Conservation (phyloP, 1,140 invertebrate species). For the Harlomillsia oculata region DNA sequence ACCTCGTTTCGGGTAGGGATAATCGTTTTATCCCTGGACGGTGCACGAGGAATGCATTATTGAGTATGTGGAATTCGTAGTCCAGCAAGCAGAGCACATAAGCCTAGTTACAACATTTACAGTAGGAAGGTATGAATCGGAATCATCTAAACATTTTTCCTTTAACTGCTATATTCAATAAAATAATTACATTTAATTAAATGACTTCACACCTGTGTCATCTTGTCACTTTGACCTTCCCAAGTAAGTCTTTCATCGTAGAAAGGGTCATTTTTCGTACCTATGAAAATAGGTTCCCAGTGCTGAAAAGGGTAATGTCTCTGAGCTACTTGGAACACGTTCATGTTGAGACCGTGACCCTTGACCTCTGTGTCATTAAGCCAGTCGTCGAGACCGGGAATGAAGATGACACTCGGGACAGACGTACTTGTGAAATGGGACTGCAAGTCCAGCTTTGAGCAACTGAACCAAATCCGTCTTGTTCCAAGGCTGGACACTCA, state of each 20-base stretch:
- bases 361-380: too few relatives aligned
- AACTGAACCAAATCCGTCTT: constrained; percentile 39
- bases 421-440: constrained; percentile 42
- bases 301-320: constrained; percentile 30
- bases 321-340: constrained; percentile 33
- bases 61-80: constrained; percentile 37
- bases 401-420: constrained; percentile 43
- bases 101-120: too few relatives aligned
- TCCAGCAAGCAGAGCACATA: constrained; percentile 34
- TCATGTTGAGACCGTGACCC: not conserved
- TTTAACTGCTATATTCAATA: too few relatives aligned
- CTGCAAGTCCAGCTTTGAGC: constrained; percentile 35
- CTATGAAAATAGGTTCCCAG: constrained; percentile 42
- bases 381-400: too few relatives aligned
- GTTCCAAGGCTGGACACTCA: constrained; percentile 35
- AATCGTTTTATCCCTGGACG: constrained; percentile 30
- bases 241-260: constrained; percentile 40
- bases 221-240: constrained; percentile 46
- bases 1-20: constrained; percentile 36
- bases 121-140: too few relatives aligned
- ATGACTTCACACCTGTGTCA: constrained; percentile 43
- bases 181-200: too few relatives aligned
- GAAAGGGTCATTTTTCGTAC: constrained; percentile 42
- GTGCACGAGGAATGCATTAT: constrained; percentile 38
- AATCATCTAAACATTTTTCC: too few relatives aligned